A percentile compares a stretch with the other conserved stretches of the same genome.
Evolutionary conservation across 2,113 vertebrate species (phyloP).

Genomic region (Microcebus jonahi): DNA sequence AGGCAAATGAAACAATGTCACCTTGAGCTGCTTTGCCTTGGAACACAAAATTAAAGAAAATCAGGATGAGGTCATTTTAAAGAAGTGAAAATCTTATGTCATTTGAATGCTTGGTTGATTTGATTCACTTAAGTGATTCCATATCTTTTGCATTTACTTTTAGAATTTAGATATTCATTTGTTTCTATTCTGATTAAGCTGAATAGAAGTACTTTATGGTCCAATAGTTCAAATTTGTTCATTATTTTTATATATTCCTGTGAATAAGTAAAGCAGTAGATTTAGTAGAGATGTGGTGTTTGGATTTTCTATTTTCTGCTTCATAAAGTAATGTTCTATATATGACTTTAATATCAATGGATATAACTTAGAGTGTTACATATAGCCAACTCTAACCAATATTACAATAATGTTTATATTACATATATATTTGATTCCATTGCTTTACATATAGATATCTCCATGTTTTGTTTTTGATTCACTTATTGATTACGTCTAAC

Average conservation of each 20-base stretch:
- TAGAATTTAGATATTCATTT: conserved; percentile 15
- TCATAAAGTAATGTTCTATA: background rate
- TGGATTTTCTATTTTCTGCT: conserved; percentile 13
- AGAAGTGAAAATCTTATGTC: background rate
- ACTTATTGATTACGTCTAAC: background rate
- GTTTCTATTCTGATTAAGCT: background rate
- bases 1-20: background rate
- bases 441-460: background rate
- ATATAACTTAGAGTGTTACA: background rate
- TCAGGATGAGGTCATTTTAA: background rate
- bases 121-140: background rate
- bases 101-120: background rate
- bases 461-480: background rate
- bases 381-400: background rate
- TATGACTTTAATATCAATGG: conserved; percentile 7
- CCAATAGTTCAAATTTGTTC: conserved; percentile 3
- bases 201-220: background rate
- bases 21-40: background rate
- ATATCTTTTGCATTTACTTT: conserved; percentile 14
- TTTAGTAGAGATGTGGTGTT: background rate
- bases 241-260: background rate
- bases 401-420: background rate
- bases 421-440: background rate
- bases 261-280: background rate
- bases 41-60: background rate